Percentiles rank a stretch among this genome's conserved stretches.
phyloP scores from a whole-genome alignment of 2,888 invertebrate species.

The Apamea epomidion region DNA sequence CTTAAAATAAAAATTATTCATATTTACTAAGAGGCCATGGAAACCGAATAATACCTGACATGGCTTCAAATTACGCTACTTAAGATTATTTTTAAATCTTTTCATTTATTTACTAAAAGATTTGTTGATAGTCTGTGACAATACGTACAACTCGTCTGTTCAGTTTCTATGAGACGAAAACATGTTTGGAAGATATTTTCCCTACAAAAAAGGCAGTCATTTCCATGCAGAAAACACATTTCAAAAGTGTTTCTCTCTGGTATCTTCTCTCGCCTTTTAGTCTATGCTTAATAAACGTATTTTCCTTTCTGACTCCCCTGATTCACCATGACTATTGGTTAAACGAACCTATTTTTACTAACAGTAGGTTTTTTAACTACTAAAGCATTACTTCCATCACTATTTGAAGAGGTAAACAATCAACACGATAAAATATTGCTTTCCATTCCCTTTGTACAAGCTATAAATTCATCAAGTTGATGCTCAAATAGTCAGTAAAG shows the following conservation, averaged over 20 bases:
- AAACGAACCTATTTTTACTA: background rate
- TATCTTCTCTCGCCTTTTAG: background rate
- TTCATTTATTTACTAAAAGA: background rate
- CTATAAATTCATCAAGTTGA: slow-evolving; percentile 51
- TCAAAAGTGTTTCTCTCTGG: background rate
- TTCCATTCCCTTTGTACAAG: slow-evolving; percentile 35
- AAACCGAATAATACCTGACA: background rate
- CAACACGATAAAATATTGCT: slow-evolving; percentile 33
- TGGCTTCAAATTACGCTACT: slow-evolving; percentile 1
- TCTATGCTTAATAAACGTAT: background rate
- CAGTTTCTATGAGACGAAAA: background rate
- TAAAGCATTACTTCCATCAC: background rate
- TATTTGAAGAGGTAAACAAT: slow-evolving; percentile 22
- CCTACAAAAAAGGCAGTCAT: background rate
- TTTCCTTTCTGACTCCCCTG: background rate
- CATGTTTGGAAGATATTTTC: background rate
- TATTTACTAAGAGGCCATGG: background rate
- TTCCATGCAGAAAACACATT: background rate
- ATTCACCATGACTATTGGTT: background rate
- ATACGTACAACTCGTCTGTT: background rate
- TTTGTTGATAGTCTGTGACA: background rate
- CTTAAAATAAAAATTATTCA: background rate
- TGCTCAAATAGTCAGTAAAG: slow-evolving; percentile 37
- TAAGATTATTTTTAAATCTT: background rate
- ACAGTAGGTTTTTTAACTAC: background rate